Evolutionary conservation across 2,888 invertebrate species (phyloP).

Genomic region (Erebia aethiops): DNA sequence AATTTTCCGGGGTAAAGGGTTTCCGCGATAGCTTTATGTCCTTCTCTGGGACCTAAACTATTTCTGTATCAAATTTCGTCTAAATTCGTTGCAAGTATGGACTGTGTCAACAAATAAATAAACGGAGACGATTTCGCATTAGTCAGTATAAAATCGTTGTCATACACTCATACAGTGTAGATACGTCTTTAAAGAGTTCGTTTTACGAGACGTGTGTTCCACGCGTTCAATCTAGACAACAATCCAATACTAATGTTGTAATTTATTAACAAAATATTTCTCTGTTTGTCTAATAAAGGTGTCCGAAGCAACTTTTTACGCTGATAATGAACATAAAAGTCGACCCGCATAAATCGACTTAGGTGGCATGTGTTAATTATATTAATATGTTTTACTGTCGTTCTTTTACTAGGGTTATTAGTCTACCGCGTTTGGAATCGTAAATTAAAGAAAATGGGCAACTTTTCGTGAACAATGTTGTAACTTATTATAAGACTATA

Average conservation of each 20-base stretch:
- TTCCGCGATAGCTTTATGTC: too few relatives aligned
- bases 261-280: slow-evolving; percentile 27
- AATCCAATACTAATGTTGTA: slow-evolving; percentile 16
- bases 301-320: slow-evolving; percentile 24
- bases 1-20: too few relatives aligned
- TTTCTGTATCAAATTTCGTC: too few relatives aligned
- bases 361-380: slow-evolving; percentile 26
- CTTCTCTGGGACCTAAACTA: too few relatives aligned
- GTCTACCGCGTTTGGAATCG: slow-evolving; percentile 20
- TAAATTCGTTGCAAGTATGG: too few relatives aligned
- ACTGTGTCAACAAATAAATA: too few relatives aligned
- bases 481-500: background rate
- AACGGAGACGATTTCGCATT: too few relatives aligned
- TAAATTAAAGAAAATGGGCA: slow-evolving; percentile 18
- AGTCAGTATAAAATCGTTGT: too few relatives aligned
- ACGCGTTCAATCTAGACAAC: background rate
- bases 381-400: slow-evolving; percentile 23
- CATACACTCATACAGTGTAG: background rate
- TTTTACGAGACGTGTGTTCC: background rate
- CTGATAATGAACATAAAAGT: slow-evolving; percentile 24
- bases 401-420: slow-evolving; percentile 25
- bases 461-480: slow-evolving; percentile 24
- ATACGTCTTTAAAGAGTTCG: background rate
- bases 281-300: slow-evolving; percentile 28
- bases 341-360: slow-evolving; percentile 28